These are phyloP conservation scores for Drosophila bocqueti DNA, from an alignment of 1,140 invertebrate genomes.

Conservation along the genomic window DNA sequence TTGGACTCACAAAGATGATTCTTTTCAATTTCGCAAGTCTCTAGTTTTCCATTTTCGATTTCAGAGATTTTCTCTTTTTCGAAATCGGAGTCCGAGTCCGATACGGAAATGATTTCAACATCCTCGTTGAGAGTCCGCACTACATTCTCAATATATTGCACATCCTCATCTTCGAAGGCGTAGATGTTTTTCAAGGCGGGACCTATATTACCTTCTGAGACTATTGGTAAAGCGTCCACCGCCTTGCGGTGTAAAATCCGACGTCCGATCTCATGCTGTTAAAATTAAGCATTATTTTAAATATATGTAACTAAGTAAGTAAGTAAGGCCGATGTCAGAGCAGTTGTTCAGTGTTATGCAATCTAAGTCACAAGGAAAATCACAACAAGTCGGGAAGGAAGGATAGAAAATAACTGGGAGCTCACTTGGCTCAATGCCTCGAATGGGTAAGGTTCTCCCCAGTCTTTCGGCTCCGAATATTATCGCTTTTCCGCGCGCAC, in stretches of 20 bases:
- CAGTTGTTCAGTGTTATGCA: constrained; percentile 2
- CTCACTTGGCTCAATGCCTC: neutral
- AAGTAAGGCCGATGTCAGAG: constrained; percentile 11
- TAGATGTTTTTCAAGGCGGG: neutral
- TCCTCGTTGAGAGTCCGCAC: neutral
- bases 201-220: neutral
- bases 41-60: neutral
- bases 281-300: neutral
- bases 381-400: neutral
- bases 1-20: neutral
- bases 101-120: neutral
- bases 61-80: neutral
- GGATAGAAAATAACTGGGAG: neutral
- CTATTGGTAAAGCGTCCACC: neutral
- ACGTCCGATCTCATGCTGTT: neutral
- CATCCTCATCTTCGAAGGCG: neutral
- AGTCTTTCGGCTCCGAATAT: neutral
- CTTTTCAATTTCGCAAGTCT: neutral
- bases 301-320: neutral
- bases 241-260: neutral
- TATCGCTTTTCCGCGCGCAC: neutral
- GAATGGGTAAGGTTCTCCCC: no score
- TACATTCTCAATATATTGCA: neutral
- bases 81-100: neutral
- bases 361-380: neutral